These are phyloP conservation scores for Beroe forskalii DNA, from an alignment of 37 sponge, comb jelly and placozoan species.

Conservation along the genomic window DNA sequence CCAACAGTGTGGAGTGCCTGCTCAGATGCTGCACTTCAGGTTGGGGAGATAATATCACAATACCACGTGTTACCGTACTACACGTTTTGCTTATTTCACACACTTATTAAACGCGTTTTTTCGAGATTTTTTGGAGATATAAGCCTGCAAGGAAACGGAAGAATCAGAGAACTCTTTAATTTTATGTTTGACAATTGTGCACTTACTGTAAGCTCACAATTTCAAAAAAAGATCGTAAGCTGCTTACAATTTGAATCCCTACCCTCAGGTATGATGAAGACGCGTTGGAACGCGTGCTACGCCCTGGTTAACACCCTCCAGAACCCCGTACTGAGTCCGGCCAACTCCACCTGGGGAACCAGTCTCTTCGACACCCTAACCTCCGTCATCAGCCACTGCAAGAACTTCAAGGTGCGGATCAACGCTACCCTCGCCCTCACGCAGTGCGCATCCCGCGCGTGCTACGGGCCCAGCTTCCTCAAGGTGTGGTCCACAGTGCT, in stretches of 20 bases:
- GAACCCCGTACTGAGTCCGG: conserved; percentile 48
- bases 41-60: too few relatives aligned
- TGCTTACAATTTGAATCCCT: too few relatives aligned
- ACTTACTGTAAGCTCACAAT: too few relatives aligned
- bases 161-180: too few relatives aligned
- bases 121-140: too few relatives aligned
- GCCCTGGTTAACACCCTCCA: conserved; percentile 53
- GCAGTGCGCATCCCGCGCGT: conserved; percentile 30
- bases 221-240: too few relatives aligned
- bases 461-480: conserved; percentile 9
- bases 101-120: too few relatives aligned
- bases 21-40: conserved; percentile 53
- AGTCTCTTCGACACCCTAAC: conserved; percentile 35
- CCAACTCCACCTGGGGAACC: conserved; percentile 17
- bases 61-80: too few relatives aligned
- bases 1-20: conserved; percentile 31
- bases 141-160: too few relatives aligned
- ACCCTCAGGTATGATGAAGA: conserved; percentile 53
- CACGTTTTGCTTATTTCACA: too few relatives aligned
- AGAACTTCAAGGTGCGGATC: conserved; percentile 59
- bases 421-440: conserved; percentile 50
- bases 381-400: conserved; percentile 43
- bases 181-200: too few relatives aligned
- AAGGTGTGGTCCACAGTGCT: conserved; percentile 54
- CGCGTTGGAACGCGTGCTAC: conserved; percentile 59